Percentiles rank a stretch among this genome's conserved stretches.
These are phyloP conservation scores for Cordilura impudica DNA, from an alignment of 2,888 invertebrate species.

Conservation along the genomic window DNA sequence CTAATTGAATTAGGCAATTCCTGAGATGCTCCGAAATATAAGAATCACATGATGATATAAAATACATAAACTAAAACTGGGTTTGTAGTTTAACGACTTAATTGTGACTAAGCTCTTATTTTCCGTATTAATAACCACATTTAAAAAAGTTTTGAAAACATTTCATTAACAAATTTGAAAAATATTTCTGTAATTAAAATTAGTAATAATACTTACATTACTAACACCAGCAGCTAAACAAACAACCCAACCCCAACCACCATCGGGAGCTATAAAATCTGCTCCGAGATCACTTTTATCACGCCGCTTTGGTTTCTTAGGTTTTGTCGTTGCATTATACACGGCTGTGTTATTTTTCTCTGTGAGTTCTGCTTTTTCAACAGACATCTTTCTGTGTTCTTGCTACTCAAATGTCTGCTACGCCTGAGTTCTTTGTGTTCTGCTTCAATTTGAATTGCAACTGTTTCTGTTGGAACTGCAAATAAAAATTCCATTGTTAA, in stretches of 20 bases:
- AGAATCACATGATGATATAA: too few species aligned
- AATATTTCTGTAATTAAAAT: not conserved
- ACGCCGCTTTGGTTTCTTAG: conserved; percentile 77
- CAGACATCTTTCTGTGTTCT: conserved; percentile 47
- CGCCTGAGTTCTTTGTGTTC: conserved; percentile 22
- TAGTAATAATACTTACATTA: conserved; percentile 81
- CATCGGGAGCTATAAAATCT: conserved; percentile 85
- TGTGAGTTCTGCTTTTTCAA: conserved; percentile 69
- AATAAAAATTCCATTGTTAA: conserved; percentile 49
- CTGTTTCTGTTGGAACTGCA: conserved; percentile 34
- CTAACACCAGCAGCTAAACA: conserved; percentile 85
- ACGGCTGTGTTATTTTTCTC: conserved; percentile 69
- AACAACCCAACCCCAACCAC: conserved; percentile 88
- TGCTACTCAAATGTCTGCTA: not conserved
- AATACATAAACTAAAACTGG: too few species aligned
- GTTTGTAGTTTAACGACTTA: too few species aligned
- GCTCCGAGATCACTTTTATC: conserved; percentile 77
- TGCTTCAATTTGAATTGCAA: conserved; percentile 37
- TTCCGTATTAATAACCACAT: too few species aligned
- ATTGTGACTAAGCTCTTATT: too few species aligned
- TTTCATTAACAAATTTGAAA: not conserved
- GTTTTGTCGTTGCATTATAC: conserved; percentile 74
- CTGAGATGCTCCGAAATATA: too few species aligned
- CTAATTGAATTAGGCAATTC: too few species aligned
- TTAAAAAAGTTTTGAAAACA: too few species aligned